Evolutionary conservation across 2,888 invertebrate genomes (phyloP), one percentile per base, ranked within the genome.

Genomic region (Drosophila anceps): DNA sequence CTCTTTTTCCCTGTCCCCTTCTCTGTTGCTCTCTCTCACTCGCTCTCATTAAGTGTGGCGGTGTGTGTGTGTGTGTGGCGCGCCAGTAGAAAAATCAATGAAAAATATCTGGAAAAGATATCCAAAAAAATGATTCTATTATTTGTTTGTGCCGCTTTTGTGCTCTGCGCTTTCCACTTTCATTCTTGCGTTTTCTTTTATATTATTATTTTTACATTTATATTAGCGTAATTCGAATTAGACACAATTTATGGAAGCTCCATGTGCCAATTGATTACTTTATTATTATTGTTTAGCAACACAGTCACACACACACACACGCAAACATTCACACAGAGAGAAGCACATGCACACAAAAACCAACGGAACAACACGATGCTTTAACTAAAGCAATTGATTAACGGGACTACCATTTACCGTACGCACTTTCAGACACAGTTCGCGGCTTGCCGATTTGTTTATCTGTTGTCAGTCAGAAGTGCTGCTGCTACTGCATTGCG

Each of bases 1-100:
- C 53, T 54, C 55, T 51, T 27, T 44, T 54, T 46, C 60, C 55
- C 55, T 15, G 44, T 37, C 50, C 27, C 39, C 24, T 31, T 27
- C 66, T 13, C 59, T 60, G 46, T 48, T 64, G n/a, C 33, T 59
- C 10, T 12, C n/a, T 33, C 24, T 54, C 50, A 51, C 55, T 46
- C 53, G 18, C 48, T 44, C 31, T 27, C 46, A 35, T 35, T 41
- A 37, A 51, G 9, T 60, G 51, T 60, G 60, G 63, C 60, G 57
- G 43, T 68, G 84, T 78, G 79, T 77, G 69, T 69, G 43, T 68
- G 84, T 78, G 79, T 77, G 69, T 69, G 76, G 66, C 84, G 84
- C 84, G 88, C 80, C 81, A 82, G 85, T 68, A 78, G 85, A 87
- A 87, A 87, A 87, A 87, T 87, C 86, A 87, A 87, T 87, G 86